phyloP scores from a whole-genome alignment of 2,797 vertebrate species.

The Heliangelus exortis region DNA sequence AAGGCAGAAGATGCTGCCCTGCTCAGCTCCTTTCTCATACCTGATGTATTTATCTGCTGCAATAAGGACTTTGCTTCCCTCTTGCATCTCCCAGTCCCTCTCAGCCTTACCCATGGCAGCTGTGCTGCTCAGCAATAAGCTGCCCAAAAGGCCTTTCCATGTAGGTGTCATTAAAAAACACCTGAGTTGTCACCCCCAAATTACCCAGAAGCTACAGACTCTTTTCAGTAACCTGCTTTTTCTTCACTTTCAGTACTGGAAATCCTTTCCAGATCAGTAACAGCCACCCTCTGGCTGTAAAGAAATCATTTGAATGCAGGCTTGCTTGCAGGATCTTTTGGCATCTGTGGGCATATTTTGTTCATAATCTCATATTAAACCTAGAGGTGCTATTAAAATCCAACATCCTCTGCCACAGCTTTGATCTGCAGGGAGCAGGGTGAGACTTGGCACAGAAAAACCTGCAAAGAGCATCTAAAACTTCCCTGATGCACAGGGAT shows the following conservation, averaged over 20 bases:
- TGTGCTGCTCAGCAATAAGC: not conserved
- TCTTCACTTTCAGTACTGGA: not conserved
- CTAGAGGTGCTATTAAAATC: not conserved
- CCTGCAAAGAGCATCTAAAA: not conserved
- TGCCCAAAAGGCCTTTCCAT: not conserved
- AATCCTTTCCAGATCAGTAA: not conserved
- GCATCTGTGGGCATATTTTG: not conserved
- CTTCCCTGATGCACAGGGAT: fast-evolving
- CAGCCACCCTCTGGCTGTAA: not conserved
- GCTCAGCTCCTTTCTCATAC: not conserved
- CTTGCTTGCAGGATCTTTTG: not conserved
- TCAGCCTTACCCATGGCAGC: not conserved
- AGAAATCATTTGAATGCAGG: not conserved
- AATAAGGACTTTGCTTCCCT: not conserved
- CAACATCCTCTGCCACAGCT: not conserved
- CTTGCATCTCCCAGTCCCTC: not conserved
- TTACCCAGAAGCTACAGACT: not conserved
- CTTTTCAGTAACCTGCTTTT: not conserved
- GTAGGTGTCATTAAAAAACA: not conserved
- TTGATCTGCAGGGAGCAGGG: not conserved
- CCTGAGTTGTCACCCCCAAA: not conserved
- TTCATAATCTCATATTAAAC: not conserved
- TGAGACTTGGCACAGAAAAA: not conserved
- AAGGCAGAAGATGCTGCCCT: too few relatives aligned
- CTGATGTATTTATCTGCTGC: not conserved